A percentile compares a stretch with the other conserved stretches of the same genome.
Evolutionary conservation across 2,797 vertebrate genomes (phyloP).

Genomic region (Scolopax rusticola): DNA sequence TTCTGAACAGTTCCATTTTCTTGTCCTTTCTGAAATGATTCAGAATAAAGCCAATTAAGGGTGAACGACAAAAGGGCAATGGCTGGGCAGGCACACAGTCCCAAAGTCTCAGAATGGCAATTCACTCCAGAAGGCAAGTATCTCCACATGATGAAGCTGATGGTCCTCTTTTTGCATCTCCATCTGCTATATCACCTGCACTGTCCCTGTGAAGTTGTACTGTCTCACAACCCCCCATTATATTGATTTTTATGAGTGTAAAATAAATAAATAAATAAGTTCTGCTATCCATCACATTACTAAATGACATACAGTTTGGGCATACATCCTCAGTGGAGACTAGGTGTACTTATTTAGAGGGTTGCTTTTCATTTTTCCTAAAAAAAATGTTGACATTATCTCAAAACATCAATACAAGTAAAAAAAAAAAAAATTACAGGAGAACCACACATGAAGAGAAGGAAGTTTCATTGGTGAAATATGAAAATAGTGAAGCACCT

Average conservation of each 20-base stretch:
- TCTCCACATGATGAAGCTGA: neutral
- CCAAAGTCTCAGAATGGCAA: neutral
- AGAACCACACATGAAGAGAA: neutral
- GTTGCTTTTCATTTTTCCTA: neutral
- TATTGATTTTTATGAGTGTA: neutral
- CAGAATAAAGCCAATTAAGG: neutral
- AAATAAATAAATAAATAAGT: neutral
- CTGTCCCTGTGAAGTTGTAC: neutral
- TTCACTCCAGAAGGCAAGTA: neutral
- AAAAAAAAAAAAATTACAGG: neutral
- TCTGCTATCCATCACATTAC: neutral
- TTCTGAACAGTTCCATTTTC: neutral
- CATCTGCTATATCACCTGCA: neutral
- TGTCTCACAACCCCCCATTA: neutral
- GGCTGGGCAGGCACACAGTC: neutral
- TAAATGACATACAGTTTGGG: neutral
- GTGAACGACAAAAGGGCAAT: neutral
- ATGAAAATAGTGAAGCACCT: neutral
- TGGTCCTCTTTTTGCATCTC: neutral
- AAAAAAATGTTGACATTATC: neutral
- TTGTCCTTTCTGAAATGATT: neutral
- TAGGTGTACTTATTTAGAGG: neutral
- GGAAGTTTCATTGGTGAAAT: neutral
- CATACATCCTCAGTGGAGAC: neutral
- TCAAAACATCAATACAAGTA: neutral